Evolutionary conservation across 2,113 vertebrate genomes (phyloP).

Genomic region (Nyctereutes procyonoides): DNA sequence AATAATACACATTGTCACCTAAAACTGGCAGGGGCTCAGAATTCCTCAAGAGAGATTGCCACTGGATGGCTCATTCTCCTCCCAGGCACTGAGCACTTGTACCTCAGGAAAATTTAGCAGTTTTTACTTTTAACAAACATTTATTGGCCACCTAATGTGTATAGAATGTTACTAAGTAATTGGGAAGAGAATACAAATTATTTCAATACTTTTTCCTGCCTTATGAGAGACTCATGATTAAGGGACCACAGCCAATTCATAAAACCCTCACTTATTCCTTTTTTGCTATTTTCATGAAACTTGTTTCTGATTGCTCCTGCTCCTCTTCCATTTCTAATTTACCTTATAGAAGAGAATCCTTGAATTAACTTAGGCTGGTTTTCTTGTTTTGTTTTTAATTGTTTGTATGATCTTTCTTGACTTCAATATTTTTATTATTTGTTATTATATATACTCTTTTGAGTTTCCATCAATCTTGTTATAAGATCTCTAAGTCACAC

Average conservation of each 20-base stretch:
- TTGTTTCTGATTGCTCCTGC: neutral
- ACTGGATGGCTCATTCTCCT: neutral
- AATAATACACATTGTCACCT: neutral
- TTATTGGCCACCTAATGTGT: neutral
- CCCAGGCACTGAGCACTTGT: neutral
- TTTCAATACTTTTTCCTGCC: neutral
- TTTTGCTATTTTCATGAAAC: neutral
- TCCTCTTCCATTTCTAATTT: neutral
- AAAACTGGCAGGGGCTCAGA: neutral
- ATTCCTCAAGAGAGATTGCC: neutral
- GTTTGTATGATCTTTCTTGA: neutral
- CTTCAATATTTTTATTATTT: neutral
- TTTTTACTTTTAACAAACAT: constrained; percentile 17
- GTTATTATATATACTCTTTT: neutral
- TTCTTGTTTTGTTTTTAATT: constrained; percentile 3
- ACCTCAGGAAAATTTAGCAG: neutral
- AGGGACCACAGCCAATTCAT: neutral
- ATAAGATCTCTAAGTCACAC: neutral
- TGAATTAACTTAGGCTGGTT: neutral
- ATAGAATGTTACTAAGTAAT: neutral
- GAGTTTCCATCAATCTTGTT: neutral
- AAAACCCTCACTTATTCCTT: neutral
- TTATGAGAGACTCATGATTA: neutral
- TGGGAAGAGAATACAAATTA: neutral
- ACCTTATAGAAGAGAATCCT: neutral